Conservation (phyloP, 2,888 invertebrate genomes). For the Horisme vitalbata region DNA sequence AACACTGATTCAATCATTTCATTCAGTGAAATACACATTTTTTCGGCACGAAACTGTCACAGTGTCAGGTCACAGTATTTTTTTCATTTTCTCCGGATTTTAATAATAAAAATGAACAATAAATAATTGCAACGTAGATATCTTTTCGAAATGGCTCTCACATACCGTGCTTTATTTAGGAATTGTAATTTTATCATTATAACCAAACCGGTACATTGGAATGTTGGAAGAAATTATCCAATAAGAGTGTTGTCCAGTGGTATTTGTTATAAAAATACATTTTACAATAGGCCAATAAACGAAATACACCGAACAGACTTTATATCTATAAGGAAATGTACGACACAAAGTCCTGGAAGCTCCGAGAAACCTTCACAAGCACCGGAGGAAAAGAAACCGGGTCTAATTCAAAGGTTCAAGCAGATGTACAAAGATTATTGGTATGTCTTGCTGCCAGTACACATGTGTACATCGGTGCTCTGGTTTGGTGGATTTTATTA, state of each 20-base stretch:
- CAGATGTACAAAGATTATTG: constrained; percentile 97
- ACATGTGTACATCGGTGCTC: constrained; percentile 91
- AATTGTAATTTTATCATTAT: constrained; percentile 53
- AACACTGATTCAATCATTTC: too few species aligned
- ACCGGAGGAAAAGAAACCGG: constrained; percentile 75
- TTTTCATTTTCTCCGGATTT: constrained; percentile 10
- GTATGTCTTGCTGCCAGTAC: constrained; percentile 97
- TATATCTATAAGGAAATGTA: constrained; percentile 42
- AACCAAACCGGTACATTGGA: constrained; percentile 65
- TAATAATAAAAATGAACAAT: constrained; percentile 39
- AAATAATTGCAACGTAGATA: constrained; percentile 29
- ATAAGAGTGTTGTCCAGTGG: constrained; percentile 54
- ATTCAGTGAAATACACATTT: too few species aligned
- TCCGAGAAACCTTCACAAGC: constrained; percentile 38
- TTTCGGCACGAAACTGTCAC: too few species aligned
- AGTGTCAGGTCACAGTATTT: constrained; percentile 1
- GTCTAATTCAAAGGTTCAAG: constrained; percentile 84
- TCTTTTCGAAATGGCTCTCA: constrained; percentile 56
- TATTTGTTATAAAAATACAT: constrained; percentile 47
- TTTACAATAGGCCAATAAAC: constrained; percentile 34
- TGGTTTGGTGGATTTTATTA: constrained; percentile 96
- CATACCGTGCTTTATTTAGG: constrained; percentile 57
- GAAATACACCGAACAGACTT: constrained; percentile 40
- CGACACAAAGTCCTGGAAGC: constrained; percentile 39
- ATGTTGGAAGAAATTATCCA: constrained; percentile 48